phyloP scores from a whole-genome alignment of 1,140 invertebrate genomes.

The Cotesia typhae region DNA sequence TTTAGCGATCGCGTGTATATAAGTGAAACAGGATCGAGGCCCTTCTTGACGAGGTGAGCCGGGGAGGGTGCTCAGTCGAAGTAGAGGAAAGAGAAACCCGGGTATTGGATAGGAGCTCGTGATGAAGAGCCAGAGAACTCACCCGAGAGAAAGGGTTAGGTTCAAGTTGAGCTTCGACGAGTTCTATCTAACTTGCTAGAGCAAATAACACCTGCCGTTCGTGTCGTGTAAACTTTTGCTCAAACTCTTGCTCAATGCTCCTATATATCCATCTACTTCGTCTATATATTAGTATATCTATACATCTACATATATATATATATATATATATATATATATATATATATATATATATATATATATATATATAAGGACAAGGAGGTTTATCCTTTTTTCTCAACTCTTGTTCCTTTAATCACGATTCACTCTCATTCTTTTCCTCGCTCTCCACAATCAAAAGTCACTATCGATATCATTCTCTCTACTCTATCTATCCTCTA shows the following conservation, averaged over 20 bases:
- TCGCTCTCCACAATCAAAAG: too few species aligned
- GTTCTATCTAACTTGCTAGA: slow-evolving; percentile 40
- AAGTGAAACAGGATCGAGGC: slow-evolving; percentile 2
- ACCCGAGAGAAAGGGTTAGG: slow-evolving; percentile 11
- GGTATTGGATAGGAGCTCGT: background rate
- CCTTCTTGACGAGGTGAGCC: background rate
- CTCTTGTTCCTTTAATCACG: too few species aligned
- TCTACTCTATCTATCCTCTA: too few species aligned
- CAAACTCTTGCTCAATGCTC: slow-evolving; percentile 30
- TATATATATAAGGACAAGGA: too few species aligned
- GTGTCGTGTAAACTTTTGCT: slow-evolving; percentile 39
- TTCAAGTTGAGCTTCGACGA: slow-evolving; percentile 30
- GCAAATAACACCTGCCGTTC: slow-evolving; percentile 40
- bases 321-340: too few species aligned
- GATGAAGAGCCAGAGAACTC: background rate
- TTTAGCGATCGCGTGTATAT: slow-evolving; percentile 31
- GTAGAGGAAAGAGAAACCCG: slow-evolving; percentile 5
- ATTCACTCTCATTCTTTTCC: too few species aligned
- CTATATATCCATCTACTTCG: too few species aligned
- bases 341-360: too few species aligned
- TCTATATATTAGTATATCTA: too few species aligned
- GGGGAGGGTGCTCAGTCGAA: background rate
- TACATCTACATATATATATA: too few species aligned
- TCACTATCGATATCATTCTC: too few species aligned
- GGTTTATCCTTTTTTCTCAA: too few species aligned